Evolutionary conservation across 2,797 vertebrate genomes (phyloP).

Genomic region (Zalophus californianus): DNA sequence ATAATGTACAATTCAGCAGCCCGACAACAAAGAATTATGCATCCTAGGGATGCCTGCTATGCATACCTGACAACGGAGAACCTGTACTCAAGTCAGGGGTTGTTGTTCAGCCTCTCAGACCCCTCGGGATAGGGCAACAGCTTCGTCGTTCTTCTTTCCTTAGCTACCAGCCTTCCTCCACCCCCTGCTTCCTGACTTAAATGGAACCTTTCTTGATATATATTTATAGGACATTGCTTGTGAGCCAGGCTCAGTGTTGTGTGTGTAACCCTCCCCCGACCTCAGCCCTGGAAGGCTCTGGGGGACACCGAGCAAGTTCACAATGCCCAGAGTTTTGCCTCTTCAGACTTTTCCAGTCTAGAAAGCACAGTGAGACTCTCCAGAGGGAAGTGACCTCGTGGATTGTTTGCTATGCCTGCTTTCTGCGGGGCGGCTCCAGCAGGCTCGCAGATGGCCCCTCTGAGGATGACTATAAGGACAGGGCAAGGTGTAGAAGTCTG

Average conservation of each 20-base stretch:
- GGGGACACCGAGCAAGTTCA: not conserved
- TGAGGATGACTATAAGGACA: not conserved
- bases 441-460: not conserved
- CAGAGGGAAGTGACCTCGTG: not conserved
- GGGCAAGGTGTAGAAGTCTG: not conserved
- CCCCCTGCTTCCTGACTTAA: not conserved
- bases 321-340: not conserved
- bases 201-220: not conserved
- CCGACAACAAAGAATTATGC: not conserved
- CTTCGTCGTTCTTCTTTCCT: not conserved
- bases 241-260: not conserved
- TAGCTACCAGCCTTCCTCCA: not conserved
- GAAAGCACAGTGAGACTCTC: slow-evolving; percentile 37
- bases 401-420: not conserved
- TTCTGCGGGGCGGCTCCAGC: not conserved
- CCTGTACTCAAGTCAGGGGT: not conserved
- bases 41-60: not conserved
- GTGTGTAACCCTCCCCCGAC: not conserved
- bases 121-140: not conserved
- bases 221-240: not conserved
- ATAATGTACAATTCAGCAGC: not conserved
- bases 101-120: not conserved
- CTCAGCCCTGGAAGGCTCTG: not conserved
- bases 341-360: slow-evolving; percentile 27
- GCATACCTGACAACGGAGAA: not conserved